Percentiles rank a stretch among this genome's conserved stretches.
These are phyloP conservation scores for Balaeniceps rex DNA, from an alignment of 2,113 vertebrate genomes.

Conservation along the genomic window DNA sequence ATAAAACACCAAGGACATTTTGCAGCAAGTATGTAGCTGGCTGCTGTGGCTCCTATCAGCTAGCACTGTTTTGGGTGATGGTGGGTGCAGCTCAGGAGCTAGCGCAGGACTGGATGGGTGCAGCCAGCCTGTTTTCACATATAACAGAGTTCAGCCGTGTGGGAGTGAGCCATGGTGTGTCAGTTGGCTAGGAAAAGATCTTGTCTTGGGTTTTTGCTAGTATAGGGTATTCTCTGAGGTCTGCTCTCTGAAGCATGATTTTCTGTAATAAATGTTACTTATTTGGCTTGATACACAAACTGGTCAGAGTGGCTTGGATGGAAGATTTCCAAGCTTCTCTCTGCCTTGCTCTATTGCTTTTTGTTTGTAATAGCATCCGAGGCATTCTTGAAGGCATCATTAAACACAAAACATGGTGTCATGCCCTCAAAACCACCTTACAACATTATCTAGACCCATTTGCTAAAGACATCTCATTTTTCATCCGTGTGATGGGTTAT, in stretches of 20 bases:
- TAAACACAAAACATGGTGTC: not conserved
- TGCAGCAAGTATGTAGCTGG: not conserved
- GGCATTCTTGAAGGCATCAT: not conserved
- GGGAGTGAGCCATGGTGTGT: not conserved
- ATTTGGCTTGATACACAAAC: not conserved
- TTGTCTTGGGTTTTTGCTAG: not conserved
- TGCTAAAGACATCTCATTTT: not conserved
- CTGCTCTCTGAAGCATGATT: not conserved
- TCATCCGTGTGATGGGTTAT: not conserved
- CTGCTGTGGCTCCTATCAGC: not conserved
- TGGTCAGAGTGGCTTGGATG: not conserved
- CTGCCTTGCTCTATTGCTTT: not conserved
- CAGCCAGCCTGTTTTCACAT: not conserved
- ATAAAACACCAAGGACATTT: not conserved
- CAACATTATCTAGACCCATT: not conserved
- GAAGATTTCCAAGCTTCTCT: not conserved
- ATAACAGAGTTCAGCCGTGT: not conserved
- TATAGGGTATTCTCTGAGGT: not conserved
- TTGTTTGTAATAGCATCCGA: not conserved
- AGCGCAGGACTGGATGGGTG: not conserved
- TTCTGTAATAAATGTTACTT: slow-evolving; percentile 1
- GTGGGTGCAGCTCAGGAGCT: not conserved
- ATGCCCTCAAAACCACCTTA: not conserved
- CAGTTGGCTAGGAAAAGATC: not conserved
- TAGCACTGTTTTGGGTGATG: not conserved